Evolutionary conservation across 1,140 invertebrate genomes (phyloP).

Genomic region (Brevipalpus yothersi): DNA sequence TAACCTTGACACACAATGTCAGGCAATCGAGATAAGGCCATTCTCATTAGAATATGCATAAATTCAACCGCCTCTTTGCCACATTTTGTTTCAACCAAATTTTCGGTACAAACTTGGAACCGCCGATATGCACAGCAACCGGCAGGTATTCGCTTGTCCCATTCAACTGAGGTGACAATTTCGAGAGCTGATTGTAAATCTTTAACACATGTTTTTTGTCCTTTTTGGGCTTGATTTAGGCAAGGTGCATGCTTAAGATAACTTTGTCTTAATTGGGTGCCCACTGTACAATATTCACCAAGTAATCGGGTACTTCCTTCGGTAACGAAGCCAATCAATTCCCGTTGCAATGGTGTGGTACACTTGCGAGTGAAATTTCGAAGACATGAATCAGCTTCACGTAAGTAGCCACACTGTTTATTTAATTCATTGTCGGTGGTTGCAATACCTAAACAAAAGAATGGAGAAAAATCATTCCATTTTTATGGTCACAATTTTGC

Average conservation of each 20-base stretch:
- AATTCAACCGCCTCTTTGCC: conserved; percentile 12
- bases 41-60: conserved; percentile 10
- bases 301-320: conserved; percentile 14
- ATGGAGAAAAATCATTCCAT: neutral
- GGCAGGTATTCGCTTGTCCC: conserved; percentile 15
- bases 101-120: conserved; percentile 11
- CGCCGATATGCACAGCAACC: conserved; percentile 12
- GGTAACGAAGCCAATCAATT: conserved; percentile 13
- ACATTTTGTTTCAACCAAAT: conserved; percentile 14
- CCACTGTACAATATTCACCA: conserved; percentile 13
- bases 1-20: conserved; percentile 13
- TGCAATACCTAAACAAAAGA: conserved; percentile 7
- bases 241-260: conserved; percentile 15
- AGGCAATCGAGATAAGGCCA: conserved; percentile 13
- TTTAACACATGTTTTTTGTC: conserved; percentile 14
- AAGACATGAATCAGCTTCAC: conserved; percentile 14
- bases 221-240: conserved; percentile 12
- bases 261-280: conserved; percentile 9
- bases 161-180: conserved; percentile 12
- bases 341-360: conserved; percentile 13
- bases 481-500: too few relatives aligned
- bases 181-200: conserved; percentile 15
- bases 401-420: conserved; percentile 12
- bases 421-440: conserved; percentile 10
- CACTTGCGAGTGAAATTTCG: conserved; percentile 14